These are phyloP conservation scores for Pocillopora verrucosa DNA, from an alignment of 64 coral and sea anemone genomes.

Conservation along the genomic window DNA sequence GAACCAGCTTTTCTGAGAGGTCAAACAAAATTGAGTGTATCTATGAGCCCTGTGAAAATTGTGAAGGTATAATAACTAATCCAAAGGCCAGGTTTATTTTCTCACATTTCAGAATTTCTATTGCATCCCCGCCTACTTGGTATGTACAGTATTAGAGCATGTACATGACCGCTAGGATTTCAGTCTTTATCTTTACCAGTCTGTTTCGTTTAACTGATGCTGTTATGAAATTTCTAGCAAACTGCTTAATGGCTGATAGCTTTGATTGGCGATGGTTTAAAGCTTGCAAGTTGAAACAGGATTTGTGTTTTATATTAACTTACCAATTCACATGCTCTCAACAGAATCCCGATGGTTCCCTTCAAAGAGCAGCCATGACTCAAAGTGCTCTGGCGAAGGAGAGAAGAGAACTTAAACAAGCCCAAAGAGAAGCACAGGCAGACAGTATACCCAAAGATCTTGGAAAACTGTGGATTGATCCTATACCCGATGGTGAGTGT, in stretches of 20 bases:
- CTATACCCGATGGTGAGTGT: slow-evolving; percentile 82
- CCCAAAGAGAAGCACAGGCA: slow-evolving; percentile 93
- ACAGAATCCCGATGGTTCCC: slow-evolving; percentile 97
- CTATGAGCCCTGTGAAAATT: slow-evolving; percentile 98
- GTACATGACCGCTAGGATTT: too few species aligned
- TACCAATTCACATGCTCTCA: not conserved
- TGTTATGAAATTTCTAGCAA: too few species aligned
- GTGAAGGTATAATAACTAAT: slow-evolving; percentile 75
- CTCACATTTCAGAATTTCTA: not conserved
- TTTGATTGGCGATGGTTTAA: too few species aligned
- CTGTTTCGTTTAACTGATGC: too few species aligned
- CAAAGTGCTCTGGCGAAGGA: slow-evolving; percentile 97
- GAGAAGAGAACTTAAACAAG: slow-evolving; percentile 96
- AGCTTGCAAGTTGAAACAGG: too few species aligned
- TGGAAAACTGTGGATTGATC: slow-evolving; percentile 95
- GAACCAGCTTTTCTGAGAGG: slow-evolving; percentile 90
- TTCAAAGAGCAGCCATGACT: slow-evolving; percentile 98
- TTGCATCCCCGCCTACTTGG: too few species aligned
- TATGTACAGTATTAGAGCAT: too few species aligned
- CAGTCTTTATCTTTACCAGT: too few species aligned
- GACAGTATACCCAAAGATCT: slow-evolving; percentile 93
- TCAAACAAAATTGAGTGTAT: slow-evolving; percentile 93
- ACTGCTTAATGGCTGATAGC: too few species aligned
- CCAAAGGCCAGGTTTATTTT: not conserved
- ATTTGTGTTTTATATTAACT: not conserved